Evolutionary conservation across 2,797 vertebrate species (phyloP), one percentile per base, ranked within the genome.

Genomic region (Ptychobarbus kaznakovi): DNA sequence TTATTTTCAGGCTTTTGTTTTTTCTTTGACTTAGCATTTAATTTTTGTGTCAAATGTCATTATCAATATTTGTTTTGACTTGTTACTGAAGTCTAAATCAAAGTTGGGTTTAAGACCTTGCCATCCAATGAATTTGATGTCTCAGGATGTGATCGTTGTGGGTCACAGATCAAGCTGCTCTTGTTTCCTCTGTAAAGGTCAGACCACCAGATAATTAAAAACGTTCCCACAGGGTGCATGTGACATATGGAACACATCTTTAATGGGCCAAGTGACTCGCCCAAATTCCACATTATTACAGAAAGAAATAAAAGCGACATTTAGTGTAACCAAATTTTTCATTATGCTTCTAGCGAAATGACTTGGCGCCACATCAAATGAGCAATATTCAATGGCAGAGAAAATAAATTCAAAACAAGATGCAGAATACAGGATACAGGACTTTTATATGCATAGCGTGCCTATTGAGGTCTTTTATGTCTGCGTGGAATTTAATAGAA

Each of bases 111-210:
- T 51, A 53, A 56, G 65, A 35, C 6, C 73, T 32, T 80, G 16
- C 51, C 81, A 75, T 74, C 22, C 25, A 53, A 74, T 80, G 32
- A 28, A 8, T 22, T 9, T 81, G 68, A 81, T 75, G 70, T 81
- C 69, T 46, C 65, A 83, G 65, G 46, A 83, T 61, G 42, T 58
- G 46, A 68, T 84, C 25, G 22, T 40, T 75, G 40, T 42, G 74
- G 74, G 74, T 88, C 73, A 82, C 68, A 72, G 73, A 87, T 86
- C 78, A 92, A 93, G 89, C 87, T 92, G 89, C 89, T 91, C 25
- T 70, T 70, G 56, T 53, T 72, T 38, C 46, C 74, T 77, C 44
- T 46, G 11, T 74, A 87, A n/a, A 56, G 32, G 80, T 90, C 80
- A 46, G 32, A 74, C 56, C 68, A 66, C 56, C 58, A 68, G 73